A percentile compares a stretch with the other conserved stretches of the same genome.
Conservation (phyloP, 2,797 vertebrate species). For the Leptoclinus maculatus region DNA sequence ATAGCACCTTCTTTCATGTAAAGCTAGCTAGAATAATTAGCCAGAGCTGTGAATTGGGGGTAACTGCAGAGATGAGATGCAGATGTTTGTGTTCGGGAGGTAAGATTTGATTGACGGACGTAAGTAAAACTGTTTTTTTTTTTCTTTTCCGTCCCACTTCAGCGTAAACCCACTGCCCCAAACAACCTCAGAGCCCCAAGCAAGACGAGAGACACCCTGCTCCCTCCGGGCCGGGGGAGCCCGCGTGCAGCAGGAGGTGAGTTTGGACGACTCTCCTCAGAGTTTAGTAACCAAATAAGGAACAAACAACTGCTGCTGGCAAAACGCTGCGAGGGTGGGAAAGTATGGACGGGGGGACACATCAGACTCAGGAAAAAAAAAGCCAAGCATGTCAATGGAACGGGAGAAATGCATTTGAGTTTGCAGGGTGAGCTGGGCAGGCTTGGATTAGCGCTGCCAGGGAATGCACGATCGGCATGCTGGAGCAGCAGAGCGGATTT, state of each 20-base stretch:
- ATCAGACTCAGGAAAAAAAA: constrained; percentile 31
- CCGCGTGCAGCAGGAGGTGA: constrained; percentile 71
- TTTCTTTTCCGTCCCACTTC: constrained; percentile 22
- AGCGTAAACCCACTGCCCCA: constrained; percentile 75
- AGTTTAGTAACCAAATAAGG: constrained; percentile 30
- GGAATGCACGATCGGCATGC: constrained; percentile 67
- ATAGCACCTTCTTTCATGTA: background rate
- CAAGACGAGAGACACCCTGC: constrained; percentile 78
- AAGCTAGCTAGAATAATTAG: background rate
- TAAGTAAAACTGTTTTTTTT: constrained; percentile 7
- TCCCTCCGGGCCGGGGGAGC: constrained; percentile 67
- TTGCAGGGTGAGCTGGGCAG: constrained; percentile 50
- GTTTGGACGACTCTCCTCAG: constrained; percentile 22
- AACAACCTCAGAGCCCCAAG: constrained; percentile 71
- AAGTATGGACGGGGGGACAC: constrained; percentile 22
- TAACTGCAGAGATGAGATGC: background rate
- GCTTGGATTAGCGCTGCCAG: constrained; percentile 59
- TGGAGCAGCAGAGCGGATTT: constrained; percentile 63
- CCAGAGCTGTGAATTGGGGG: background rate
- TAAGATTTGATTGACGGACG: background rate
- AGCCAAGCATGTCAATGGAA: constrained; percentile 59
- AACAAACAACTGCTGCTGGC: constrained; percentile 30
- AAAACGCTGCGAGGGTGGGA: constrained; percentile 1
- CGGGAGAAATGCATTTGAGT: constrained; percentile 48
- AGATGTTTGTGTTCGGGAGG: background rate